Evolutionary conservation across 2,113 vertebrate genomes (phyloP), one percentile per base, ranked within the genome.

Genomic region (Ondatra zibethicus): DNA sequence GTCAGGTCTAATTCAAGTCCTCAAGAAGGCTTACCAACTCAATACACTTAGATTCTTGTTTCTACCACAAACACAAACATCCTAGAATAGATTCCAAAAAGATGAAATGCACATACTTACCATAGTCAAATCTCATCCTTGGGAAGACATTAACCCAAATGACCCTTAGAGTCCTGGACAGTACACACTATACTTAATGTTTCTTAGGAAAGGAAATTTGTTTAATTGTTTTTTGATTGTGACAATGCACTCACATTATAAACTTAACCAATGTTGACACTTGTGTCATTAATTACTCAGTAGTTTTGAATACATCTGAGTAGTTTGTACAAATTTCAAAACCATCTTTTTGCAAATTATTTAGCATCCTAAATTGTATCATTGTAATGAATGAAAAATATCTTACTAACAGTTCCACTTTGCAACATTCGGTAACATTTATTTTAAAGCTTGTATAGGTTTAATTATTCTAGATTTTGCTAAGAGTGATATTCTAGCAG

Each of bases 111-210:
- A 25, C 50, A 27, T 61, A 17, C 1, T 33, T 88, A 1, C 31
- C 9, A 0, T 0, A 70, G 1, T 4, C 39, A 76, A 82, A 19
- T 1, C 63, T 31, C 13, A 65, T 6, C 52, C 1, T 4, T 33
- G 0, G 63, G 21, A 87, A 36, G 80, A 77, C 3, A 0, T 21
- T 87, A 9, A 39, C 29, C 25, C 61, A 55, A 21, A 7, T 19
- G 13, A 33, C 14, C 14, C 7, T 33, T 8, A 47, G 27, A 33
- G 1, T 29, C 29, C 3, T 31, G 3, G 45, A 50, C 17, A 50
- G 45, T 7, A 31, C 47, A 50, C 14, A 50, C 3, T 31, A 14
- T 29, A 47, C 0, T 42, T 2, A 52, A 78, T 17, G 8, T 72
- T 50, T 27, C 4, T 27, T 45, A 76, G 25, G 11, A 76, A 33